A percentile compares a stretch with the other conserved stretches of the same genome.
These are phyloP conservation scores for Hydractinia symbiolongicarpus DNA, from an alignment of 30 jellyfish, hydroid and myxozoan genomes.

Conservation along the genomic window DNA sequence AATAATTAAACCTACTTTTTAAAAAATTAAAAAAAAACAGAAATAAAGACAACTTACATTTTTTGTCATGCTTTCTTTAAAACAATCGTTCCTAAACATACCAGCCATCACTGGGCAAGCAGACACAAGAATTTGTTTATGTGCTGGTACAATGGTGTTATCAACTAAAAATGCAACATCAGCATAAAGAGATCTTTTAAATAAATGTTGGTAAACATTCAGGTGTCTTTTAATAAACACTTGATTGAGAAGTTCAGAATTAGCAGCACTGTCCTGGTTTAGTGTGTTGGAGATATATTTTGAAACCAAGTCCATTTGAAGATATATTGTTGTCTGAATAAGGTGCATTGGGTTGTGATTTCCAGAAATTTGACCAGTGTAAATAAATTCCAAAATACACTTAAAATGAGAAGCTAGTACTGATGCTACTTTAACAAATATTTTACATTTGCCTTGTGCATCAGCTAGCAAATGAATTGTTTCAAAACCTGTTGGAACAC, in stretches of 20 bases:
- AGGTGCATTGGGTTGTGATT: constrained; percentile 29
- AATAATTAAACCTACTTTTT: no score
- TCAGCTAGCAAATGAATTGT: constrained; percentile 48
- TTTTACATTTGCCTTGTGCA: constrained; percentile 32
- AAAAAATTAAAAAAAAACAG: no score
- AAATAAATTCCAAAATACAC: constrained; percentile 53
- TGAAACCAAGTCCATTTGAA: constrained; percentile 47
- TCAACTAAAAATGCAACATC: constrained; percentile 76
- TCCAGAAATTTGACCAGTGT: constrained; percentile 53
- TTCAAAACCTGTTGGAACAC: constrained; percentile 64
- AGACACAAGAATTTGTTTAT: constrained; percentile 65
- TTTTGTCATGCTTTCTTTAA: constrained; percentile 77
- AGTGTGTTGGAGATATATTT: constrained; percentile 37
- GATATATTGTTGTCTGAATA: constrained; percentile 40
- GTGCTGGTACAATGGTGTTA: constrained; percentile 63
- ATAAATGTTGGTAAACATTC: constrained; percentile 35
- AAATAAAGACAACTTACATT: constrained; percentile 37
- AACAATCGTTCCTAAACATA: constrained; percentile 76
- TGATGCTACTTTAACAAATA: constrained; percentile 46
- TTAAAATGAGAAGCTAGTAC: constrained; percentile 37
- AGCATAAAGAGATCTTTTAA: constrained; percentile 49
- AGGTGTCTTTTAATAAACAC: constrained; percentile 29
- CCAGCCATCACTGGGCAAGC: constrained; percentile 95
- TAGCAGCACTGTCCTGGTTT: constrained; percentile 29
- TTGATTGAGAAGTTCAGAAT: constrained; percentile 28